These are phyloP conservation scores for Popillia japonica DNA, from an alignment of 1,140 invertebrate species.

Conservation along the genomic window DNA sequence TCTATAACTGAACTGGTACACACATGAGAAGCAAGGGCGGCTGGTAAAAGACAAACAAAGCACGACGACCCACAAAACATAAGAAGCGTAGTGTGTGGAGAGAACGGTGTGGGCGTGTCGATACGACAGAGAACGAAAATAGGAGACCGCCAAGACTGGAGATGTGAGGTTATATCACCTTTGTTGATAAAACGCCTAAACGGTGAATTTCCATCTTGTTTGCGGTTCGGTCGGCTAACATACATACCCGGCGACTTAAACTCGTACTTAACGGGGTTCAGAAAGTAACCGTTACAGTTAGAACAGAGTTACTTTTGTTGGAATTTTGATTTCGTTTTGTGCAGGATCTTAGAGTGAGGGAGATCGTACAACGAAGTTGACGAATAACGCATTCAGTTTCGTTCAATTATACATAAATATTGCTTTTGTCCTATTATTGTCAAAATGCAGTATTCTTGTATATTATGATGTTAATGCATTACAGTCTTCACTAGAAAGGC, in stretches of 20 bases:
- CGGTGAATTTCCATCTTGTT: constrained; percentile 39
- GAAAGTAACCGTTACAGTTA: constrained; percentile 38
- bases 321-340: constrained; percentile 38
- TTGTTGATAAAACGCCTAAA: constrained; percentile 23
- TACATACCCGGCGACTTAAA: constrained; percentile 19
- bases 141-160: background rate
- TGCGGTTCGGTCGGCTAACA: constrained; percentile 36
- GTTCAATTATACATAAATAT: too few relatives aligned
- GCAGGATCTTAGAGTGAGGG: constrained; percentile 13
- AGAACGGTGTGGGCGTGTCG: background rate
- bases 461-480: too few relatives aligned
- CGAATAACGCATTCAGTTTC: too few relatives aligned
- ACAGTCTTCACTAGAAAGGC: too few relatives aligned
- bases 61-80: background rate
- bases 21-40: constrained; percentile 3
- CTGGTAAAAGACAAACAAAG: background rate
- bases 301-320: constrained; percentile 38
- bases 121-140: constrained; percentile 11
- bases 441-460: too few relatives aligned
- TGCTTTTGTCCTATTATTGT: too few relatives aligned
- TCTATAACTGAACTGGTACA: constrained; percentile 4
- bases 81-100: background rate
- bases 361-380: too few relatives aligned
- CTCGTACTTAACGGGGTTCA: constrained; percentile 35
- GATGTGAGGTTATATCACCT: constrained; percentile 20